These are phyloP conservation scores for Etia nguti DNA, from an alignment of 2,113 vertebrate species.

Conservation along the genomic window DNA sequence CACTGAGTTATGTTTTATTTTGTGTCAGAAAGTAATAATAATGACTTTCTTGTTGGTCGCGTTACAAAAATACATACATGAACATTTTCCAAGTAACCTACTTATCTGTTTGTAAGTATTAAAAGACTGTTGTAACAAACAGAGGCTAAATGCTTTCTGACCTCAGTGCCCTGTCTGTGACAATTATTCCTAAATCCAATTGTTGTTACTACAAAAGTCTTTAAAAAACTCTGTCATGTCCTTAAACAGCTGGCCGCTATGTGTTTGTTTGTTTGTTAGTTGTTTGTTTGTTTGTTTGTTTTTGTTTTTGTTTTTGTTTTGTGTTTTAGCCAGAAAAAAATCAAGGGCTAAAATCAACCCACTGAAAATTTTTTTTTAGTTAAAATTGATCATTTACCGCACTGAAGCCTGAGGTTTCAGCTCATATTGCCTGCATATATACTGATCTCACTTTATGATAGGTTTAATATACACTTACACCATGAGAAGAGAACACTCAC, in stretches of 20 bases:
- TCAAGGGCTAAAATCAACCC: neutral
- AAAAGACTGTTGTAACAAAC: neutral
- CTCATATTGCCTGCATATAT: neutral
- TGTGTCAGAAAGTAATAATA: neutral
- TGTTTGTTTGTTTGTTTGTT: neutral
- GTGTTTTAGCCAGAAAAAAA: neutral
- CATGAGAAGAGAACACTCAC: neutral
- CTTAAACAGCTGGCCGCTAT: neutral
- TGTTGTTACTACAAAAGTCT: neutral
- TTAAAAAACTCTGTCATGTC: neutral
- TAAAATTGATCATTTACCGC: neutral
- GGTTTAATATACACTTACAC: neutral
- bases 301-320: neutral
- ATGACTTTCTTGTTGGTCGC: neutral
- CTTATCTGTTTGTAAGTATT: neutral
- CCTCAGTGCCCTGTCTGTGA: no score
- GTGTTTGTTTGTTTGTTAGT: neutral
- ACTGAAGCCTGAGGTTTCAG: neutral
- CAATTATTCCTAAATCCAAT: neutral
- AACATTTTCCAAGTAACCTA: neutral
- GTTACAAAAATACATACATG: neutral
- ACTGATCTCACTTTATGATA: neutral
- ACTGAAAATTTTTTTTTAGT: neutral
- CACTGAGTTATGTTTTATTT: neutral
- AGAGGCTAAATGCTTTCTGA: no score